phyloP scores from a whole-genome alignment of 2,113 vertebrate species.

The Theristicus caerulescens region DNA sequence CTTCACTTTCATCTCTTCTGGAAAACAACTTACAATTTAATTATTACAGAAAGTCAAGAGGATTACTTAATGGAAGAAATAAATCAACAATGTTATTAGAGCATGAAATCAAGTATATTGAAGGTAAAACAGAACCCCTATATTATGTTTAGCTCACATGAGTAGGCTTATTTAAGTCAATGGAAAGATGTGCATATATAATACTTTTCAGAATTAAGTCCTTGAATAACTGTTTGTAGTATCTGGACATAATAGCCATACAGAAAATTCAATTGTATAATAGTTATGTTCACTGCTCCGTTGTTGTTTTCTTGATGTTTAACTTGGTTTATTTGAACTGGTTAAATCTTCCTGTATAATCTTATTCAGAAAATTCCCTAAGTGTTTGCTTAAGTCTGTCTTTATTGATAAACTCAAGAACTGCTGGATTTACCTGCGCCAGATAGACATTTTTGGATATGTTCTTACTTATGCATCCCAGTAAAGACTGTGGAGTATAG shows the following conservation, averaged over 20 bases:
- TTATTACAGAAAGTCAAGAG: conserved; percentile 53
- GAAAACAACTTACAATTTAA: conserved; percentile 53
- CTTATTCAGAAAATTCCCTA: not conserved
- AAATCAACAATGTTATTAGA: conserved; percentile 68
- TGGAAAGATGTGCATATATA: not conserved
- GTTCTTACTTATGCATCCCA: not conserved
- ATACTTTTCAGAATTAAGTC: not conserved
- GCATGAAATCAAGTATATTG: conserved; percentile 66
- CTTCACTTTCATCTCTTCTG: conserved; percentile 31
- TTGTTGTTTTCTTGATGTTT: not conserved
- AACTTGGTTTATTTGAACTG: not conserved
- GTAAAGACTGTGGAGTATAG: not conserved
- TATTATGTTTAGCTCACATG: conserved; percentile 1
- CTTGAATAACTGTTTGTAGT: not conserved
- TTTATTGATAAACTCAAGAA: not conserved
- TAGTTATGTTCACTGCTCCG: not conserved
- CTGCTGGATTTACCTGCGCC: not conserved
- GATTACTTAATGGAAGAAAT: conserved; percentile 61
- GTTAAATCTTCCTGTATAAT: not conserved
- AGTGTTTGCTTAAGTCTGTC: not conserved
- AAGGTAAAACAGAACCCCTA: not conserved
- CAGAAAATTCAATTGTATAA: not conserved
- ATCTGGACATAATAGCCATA: not conserved
- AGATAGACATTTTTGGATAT: not conserved
- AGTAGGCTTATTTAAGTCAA: not conserved